phyloP scores from a whole-genome alignment of 2,888 invertebrate genomes.

The Caenorhabditis sp. region DNA sequence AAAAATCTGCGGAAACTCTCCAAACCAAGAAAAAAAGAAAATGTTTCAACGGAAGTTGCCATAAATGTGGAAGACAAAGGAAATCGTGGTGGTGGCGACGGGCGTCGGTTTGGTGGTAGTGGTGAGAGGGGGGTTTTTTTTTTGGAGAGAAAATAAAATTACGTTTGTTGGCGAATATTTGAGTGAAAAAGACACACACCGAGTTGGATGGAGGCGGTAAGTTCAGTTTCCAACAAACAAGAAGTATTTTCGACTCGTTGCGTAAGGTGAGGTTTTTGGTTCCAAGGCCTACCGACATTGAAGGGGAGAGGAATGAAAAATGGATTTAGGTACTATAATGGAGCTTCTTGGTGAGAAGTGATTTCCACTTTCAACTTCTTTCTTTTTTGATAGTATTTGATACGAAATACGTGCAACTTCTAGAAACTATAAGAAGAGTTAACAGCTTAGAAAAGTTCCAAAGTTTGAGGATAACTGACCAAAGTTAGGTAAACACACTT shows the following conservation, averaged over 20 bases:
- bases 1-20: not conserved
- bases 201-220: conserved; percentile 34
- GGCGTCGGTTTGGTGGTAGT: conserved; percentile 18
- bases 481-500: not conserved
- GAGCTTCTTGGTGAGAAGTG: no score
- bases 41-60: conserved; percentile 30
- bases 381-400: no score
- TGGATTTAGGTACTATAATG: not conserved
- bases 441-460: no score
- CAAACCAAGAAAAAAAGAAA: not conserved
- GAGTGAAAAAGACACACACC: conserved; percentile 57
- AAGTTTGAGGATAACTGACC: no score
- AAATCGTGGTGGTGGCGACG: conserved; percentile 29
- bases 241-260: conserved; percentile 32
- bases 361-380: not conserved
- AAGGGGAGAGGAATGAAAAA: not conserved
- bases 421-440: no score
- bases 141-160: conserved; percentile 56
- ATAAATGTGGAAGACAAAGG: conserved; percentile 49
- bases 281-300: not conserved
- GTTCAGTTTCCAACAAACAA: conserved; percentile 62
- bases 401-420: no score
- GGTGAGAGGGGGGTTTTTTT: conserved; percentile 28
- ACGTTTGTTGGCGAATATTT: conserved; percentile 64
- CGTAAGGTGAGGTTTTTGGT: conserved; percentile 33